Evolutionary conservation across 30 jellyfish, hydroid and myxozoan genomes (phyloP).

Genomic region (Hydractinia symbiolongicarpus): DNA sequence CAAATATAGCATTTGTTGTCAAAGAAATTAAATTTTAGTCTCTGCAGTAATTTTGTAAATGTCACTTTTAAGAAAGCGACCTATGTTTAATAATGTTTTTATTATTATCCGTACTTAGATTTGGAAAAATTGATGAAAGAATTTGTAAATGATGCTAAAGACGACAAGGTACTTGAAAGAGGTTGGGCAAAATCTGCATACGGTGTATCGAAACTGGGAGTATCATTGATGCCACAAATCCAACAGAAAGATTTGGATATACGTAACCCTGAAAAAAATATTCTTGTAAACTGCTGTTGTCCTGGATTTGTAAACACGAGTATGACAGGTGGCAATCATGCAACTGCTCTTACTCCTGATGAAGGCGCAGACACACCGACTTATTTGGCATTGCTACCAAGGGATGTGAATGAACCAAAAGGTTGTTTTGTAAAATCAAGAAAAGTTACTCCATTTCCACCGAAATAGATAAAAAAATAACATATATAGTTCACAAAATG

Average conservation of each 20-base stretch:
- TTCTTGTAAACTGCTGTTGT: slow-evolving; percentile 33
- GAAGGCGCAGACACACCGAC: slow-evolving; percentile 47
- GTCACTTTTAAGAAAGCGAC: too few species aligned
- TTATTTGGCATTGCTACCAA: slow-evolving; percentile 33
- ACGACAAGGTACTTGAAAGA: slow-evolving; percentile 32
- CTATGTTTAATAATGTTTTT: too few species aligned
- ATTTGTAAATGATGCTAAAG: slow-evolving; percentile 41
- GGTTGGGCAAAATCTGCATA: slow-evolving; percentile 90
- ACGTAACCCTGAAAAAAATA: slow-evolving; percentile 25
- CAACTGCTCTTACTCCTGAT: slow-evolving; percentile 24
- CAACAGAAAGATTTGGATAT: slow-evolving; percentile 30
- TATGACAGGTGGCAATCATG: slow-evolving; percentile 44
- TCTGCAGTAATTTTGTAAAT: too few species aligned
- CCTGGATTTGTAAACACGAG: slow-evolving; percentile 36
- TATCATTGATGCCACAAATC: slow-evolving; percentile 47
- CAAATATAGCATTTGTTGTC: too few species aligned
- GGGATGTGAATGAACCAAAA: slow-evolving; percentile 17
- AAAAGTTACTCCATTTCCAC: slow-evolving; percentile 30
- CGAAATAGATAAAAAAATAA: background rate
- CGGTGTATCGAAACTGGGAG: slow-evolving; percentile 76
- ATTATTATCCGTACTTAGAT: background rate
- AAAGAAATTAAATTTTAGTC: too few species aligned
- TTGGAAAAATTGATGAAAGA: slow-evolving; percentile 4
- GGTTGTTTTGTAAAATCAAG: slow-evolving; percentile 23
- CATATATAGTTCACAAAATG: too few species aligned